Conservation (phyloP, 2,797 vertebrate genomes). For the Prunella strophiata region DNA sequence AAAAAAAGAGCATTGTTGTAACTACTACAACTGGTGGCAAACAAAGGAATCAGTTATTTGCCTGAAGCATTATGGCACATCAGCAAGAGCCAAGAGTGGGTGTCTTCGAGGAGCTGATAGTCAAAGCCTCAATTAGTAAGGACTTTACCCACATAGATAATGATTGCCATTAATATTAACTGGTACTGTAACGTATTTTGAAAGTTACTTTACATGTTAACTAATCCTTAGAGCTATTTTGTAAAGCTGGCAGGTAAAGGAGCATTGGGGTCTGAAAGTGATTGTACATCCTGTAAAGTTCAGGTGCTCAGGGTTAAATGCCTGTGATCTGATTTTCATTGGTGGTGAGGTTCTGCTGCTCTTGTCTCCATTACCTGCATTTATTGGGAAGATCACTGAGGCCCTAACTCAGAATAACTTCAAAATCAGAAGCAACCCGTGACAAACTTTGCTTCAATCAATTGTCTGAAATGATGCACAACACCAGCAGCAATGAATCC, state of each 20-base stretch:
- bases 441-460: background rate
- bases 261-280: background rate
- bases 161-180: slow-evolving; percentile 9
- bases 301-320: background rate
- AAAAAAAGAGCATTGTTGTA: background rate
- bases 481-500: background rate
- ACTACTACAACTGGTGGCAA: background rate
- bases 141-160: background rate
- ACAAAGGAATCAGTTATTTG: slow-evolving; percentile 45
- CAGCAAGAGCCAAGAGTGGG: slow-evolving; percentile 20
- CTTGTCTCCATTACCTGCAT: background rate
- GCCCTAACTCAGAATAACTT: background rate
- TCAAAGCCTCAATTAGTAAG: slow-evolving; percentile 25
- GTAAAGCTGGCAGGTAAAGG: background rate
- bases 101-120: slow-evolving; percentile 14
- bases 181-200: background rate
- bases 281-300: background rate
- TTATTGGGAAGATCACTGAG: background rate
- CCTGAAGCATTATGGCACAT: slow-evolving; percentile 1
- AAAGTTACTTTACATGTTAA: background rate
- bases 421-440: background rate
- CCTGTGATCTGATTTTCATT: background rate
- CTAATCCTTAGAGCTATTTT: background rate
- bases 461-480: background rate
- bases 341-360: background rate